Percentiles rank a stretch among this genome's conserved stretches.
These are phyloP conservation scores for Ophion slaviceki DNA, from an alignment of 2,888 invertebrate genomes.

Conservation along the genomic window DNA sequence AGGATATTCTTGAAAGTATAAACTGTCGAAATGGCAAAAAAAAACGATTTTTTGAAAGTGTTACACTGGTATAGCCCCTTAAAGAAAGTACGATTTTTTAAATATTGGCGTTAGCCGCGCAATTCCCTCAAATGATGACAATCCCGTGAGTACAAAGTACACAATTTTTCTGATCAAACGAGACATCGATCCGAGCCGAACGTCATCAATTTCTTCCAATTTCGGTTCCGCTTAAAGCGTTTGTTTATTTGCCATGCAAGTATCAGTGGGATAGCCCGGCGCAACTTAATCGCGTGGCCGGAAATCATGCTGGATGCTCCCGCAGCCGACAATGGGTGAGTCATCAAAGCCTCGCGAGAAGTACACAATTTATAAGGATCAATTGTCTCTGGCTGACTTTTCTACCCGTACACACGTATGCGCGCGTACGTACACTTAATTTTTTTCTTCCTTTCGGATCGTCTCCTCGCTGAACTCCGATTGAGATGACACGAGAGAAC, in stretches of 20 bases:
- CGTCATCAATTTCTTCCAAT: not conserved
- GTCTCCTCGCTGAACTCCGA: slow-evolving; percentile 5
- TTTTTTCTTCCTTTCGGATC: slow-evolving; percentile 14
- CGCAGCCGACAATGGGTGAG: slow-evolving; percentile 44
- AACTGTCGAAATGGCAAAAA: too few species aligned
- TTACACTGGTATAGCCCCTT: too few species aligned
- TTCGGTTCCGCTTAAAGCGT: not conserved
- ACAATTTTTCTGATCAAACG: too few species aligned
- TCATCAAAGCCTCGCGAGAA: slow-evolving; percentile 39
- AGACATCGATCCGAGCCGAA: too few species aligned
- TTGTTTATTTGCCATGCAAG: not conserved
- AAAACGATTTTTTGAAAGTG: too few species aligned
- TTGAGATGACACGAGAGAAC: slow-evolving; percentile 23
- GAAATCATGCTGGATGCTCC: slow-evolving; percentile 22
- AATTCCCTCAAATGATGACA: too few species aligned
- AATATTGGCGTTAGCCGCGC: too few species aligned
- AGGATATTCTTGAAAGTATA: too few species aligned
- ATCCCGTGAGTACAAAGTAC: too few species aligned
- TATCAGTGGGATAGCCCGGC: not conserved
- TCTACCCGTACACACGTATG: not conserved
- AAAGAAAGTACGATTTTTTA: too few species aligned
- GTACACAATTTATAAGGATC: slow-evolving; percentile 27
- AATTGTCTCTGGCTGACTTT: slow-evolving; percentile 34
- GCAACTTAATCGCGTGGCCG: slow-evolving; percentile 35
- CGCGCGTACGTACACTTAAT: not conserved